Evolutionary conservation across 1,140 invertebrate genomes (phyloP).

Genomic region (Phymorhynchus buccinoides): DNA sequence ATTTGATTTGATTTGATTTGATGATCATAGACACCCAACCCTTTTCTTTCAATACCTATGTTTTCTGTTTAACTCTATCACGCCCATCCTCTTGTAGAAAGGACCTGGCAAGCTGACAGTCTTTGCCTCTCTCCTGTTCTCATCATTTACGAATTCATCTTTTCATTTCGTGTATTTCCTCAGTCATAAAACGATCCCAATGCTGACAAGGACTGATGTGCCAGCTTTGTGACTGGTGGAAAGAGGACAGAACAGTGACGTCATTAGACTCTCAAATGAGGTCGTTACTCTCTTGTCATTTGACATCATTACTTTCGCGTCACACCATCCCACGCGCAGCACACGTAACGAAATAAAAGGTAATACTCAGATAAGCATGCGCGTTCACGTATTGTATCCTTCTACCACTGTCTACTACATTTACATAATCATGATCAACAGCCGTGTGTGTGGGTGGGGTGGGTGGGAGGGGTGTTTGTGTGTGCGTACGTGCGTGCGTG

Average conservation of each 20-base stretch:
- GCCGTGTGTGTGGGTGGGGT: too few species aligned
- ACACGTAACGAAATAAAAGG: background rate
- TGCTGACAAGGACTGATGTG: background rate
- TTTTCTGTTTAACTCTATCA: background rate
- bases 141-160: background rate
- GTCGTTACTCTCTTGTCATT: background rate
- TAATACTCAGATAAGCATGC: background rate
- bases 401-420: too few species aligned
- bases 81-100: constrained; percentile 1
- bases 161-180: background rate
- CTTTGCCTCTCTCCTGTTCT: background rate
- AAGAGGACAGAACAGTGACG: too few species aligned
- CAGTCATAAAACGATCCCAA: background rate
- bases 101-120: too few species aligned
- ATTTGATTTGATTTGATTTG: too few species aligned
- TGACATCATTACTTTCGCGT: background rate
- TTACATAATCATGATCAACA: too few species aligned
- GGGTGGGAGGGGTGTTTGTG: too few species aligned
- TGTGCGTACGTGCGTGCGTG: too few species aligned
- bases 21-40: too few species aligned
- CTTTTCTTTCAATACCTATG: too few species aligned
- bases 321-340: background rate
- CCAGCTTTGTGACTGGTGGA: background rate
- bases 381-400: too few species aligned
- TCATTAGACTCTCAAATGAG: too few species aligned